A percentile compares a stretch with the other conserved stretches of the same genome.
Evolutionary conservation across 2,888 invertebrate genomes (phyloP).

Genomic region (Glaucopsyche alexis): DNA sequence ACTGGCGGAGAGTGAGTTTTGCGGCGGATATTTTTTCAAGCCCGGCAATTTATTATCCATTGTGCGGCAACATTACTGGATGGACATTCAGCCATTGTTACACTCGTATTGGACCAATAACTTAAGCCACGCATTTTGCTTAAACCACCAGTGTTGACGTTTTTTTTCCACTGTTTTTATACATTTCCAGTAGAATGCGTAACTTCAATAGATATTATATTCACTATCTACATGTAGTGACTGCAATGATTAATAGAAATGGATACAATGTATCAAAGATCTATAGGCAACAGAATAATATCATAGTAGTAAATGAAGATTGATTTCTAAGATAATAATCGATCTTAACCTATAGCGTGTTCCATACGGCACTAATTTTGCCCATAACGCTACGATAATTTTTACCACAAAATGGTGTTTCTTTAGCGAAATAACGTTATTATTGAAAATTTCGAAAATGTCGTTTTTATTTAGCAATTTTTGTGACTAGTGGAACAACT

Average conservation of each 20-base stretch:
- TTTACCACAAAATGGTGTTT: too few relatives aligned
- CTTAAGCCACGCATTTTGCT: conserved; percentile 44
- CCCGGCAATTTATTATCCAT: conserved; percentile 47
- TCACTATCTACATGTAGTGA: neutral
- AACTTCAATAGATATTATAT: conserved; percentile 4
- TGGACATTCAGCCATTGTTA: conserved; percentile 59
- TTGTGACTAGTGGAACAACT: too few relatives aligned
- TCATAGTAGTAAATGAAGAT: neutral
- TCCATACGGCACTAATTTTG: too few relatives aligned
- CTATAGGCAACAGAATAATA: neutral
- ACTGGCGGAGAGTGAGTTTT: conserved; percentile 15
- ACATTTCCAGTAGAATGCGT: conserved; percentile 10
- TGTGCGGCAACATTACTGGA: conserved; percentile 48
- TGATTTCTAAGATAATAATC: neutral
- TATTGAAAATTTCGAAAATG: too few relatives aligned
- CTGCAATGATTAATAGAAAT: neutral
- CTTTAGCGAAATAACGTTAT: too few relatives aligned
- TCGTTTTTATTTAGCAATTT: too few relatives aligned
- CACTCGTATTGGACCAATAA: conserved; percentile 66
- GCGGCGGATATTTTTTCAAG: conserved; percentile 35
- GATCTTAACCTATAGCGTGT: too few relatives aligned
- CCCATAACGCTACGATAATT: too few relatives aligned
- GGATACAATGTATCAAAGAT: neutral
- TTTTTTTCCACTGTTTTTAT: conserved; percentile 17
- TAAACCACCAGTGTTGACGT: conserved; percentile 14